Evolutionary conservation across 2,113 vertebrate genomes (phyloP).

Genomic region (Lipophrys pholis): DNA sequence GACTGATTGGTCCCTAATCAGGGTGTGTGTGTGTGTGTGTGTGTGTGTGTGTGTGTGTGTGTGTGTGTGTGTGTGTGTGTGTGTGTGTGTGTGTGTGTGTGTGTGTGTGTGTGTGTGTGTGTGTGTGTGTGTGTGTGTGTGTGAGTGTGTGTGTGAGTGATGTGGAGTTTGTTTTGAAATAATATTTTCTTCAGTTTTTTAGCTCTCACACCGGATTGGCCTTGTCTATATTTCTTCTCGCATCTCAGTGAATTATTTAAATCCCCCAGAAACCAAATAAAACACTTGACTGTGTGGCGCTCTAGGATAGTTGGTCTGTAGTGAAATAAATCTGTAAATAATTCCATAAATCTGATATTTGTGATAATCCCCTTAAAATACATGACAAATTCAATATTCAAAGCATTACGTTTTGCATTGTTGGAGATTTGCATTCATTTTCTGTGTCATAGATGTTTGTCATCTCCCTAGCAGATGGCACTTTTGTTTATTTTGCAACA

Average conservation of each 20-base stretch:
- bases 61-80: neutral
- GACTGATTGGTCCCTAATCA: conserved; percentile 3
- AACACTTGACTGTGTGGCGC: neutral
- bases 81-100: no score
- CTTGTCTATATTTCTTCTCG: neutral
- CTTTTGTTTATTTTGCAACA: conserved; percentile 14
- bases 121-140: no score
- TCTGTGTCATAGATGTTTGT: neutral
- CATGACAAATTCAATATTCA: neutral
- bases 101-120: no score
- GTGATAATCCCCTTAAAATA: neutral
- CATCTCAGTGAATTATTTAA: neutral
- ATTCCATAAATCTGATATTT: neutral
- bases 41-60: neutral
- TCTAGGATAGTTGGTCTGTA: neutral
- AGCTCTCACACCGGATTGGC: neutral
- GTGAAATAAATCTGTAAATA: neutral
- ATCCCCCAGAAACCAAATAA: neutral
- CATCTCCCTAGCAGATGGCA: conserved; percentile 12
- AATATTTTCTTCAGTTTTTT: conserved; percentile 7
- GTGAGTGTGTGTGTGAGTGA: no score
- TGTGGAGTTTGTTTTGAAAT: conserved; percentile 15
- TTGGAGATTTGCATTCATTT: neutral
- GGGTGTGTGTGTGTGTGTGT: conserved; percentile 9
- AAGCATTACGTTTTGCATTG: neutral